Conservation (phyloP, 2,113 vertebrate genomes). For the Calidris pugnax region DNA sequence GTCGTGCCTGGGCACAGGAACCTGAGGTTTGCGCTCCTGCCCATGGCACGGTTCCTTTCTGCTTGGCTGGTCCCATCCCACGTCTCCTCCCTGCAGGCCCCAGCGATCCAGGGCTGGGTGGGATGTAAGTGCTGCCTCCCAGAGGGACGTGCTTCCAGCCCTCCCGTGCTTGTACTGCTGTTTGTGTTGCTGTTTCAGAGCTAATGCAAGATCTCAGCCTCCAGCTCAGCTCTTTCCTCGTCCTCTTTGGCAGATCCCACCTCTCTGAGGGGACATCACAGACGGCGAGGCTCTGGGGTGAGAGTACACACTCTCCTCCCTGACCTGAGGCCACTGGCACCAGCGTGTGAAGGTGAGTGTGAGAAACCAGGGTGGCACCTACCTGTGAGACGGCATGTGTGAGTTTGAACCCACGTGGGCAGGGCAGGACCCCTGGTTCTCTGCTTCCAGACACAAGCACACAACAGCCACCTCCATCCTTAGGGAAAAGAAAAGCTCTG, state of each 20-base stretch:
- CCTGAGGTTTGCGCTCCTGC: background rate
- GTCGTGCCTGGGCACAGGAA: background rate
- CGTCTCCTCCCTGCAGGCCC: background rate
- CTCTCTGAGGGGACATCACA: background rate
- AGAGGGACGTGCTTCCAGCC: background rate
- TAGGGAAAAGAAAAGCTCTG: background rate
- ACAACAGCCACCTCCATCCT: background rate
- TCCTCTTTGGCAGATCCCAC: background rate
- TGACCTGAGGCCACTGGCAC: background rate
- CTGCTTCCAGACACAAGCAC: background rate
- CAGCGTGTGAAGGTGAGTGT: background rate
- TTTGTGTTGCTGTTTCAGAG: background rate
- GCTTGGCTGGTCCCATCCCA: background rate
- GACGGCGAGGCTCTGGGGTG: background rate
- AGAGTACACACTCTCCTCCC: fast-evolving
- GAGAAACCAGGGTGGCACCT: background rate
- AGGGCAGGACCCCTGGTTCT: background rate
- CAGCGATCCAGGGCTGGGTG: background rate
- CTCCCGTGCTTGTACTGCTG: background rate
- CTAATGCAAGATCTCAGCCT: background rate
- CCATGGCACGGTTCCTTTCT: fast-evolving
- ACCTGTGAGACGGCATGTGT: background rate
- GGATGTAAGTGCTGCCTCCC: background rate
- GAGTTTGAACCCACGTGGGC: background rate
- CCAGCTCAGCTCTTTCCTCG: background rate